Conservation (phyloP, 2,888 invertebrate genomes). For the Drosophila paramelanica region DNA sequence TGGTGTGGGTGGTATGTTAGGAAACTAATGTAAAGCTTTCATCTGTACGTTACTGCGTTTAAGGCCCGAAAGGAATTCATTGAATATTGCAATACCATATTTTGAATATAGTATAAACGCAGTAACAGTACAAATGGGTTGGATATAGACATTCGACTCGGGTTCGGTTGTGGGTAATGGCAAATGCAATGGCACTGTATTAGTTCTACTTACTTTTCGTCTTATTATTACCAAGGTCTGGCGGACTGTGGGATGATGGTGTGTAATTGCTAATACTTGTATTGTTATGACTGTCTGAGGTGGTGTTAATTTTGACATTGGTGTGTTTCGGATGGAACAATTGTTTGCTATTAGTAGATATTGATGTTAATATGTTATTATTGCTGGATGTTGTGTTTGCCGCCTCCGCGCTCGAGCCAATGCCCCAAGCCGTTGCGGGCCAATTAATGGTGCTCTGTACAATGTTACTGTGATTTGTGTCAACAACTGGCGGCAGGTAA, state of each 20-base stretch:
- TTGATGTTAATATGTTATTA: slow-evolving; percentile 13
- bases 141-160: background rate
- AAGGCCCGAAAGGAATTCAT: too few relatives aligned
- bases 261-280: slow-evolving; percentile 70
- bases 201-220: slow-evolving; percentile 68
- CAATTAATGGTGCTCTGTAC: slow-evolving; percentile 82
- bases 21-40: too few relatives aligned
- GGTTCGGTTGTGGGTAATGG: slow-evolving; percentile 3
- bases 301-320: slow-evolving; percentile 75
- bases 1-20: too few relatives aligned
- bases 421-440: slow-evolving; percentile 53
- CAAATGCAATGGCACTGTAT: slow-evolving; percentile 9
- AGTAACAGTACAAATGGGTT: background rate
- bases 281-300: slow-evolving; percentile 54
- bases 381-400: slow-evolving; percentile 17
- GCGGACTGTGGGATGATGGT: slow-evolving; percentile 86
- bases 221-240: slow-evolving; percentile 86
- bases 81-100: too few relatives aligned
- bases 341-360: slow-evolving; percentile 47
- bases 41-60: too few relatives aligned
- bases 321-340: slow-evolving; percentile 71
- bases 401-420: slow-evolving; percentile 20
- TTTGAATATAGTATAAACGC: too few relatives aligned
- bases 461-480: slow-evolving; percentile 82
- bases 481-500: slow-evolving; percentile 71